Evolutionary conservation across 2,113 vertebrate species (phyloP).

Genomic region (Cyprinus carpio): DNA sequence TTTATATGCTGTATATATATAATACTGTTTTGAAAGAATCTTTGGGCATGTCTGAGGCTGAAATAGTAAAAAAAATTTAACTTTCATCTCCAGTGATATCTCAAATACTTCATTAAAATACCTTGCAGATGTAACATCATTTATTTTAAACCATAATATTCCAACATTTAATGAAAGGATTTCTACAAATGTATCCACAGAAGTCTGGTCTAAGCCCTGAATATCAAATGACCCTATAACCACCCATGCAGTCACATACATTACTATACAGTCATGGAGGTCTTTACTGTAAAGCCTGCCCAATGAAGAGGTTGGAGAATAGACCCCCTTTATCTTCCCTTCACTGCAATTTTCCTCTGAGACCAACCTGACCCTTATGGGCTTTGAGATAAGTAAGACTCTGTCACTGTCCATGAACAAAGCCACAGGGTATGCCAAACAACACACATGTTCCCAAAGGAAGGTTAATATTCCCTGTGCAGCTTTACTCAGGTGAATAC

Average conservation of each 20-base stretch:
- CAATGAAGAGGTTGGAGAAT: neutral
- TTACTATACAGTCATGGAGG: neutral
- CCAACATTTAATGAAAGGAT: too few relatives aligned
- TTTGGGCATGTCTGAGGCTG: neutral
- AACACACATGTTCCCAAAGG: constrained; percentile 29
- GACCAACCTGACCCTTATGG: constrained; percentile 35
- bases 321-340: neutral
- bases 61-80: neutral
- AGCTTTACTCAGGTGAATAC: neutral
- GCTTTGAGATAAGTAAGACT: constrained; percentile 45
- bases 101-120: neutral
- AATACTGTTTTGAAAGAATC: neutral
- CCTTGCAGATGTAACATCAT: neutral
- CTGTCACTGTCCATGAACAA: constrained; percentile 36
- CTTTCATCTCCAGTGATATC: neutral
- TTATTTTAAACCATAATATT: neutral
- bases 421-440: constrained; percentile 19
- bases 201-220: too few relatives aligned
- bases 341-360: constrained; percentile 27
- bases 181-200: too few relatives aligned
- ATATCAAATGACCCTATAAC: neutral
- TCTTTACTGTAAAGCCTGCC: constrained; percentile 8
- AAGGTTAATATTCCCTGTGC: constrained; percentile 5
- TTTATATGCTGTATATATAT: too few relatives aligned
- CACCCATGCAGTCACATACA: neutral